phyloP scores from a whole-genome alignment of 2,797 vertebrate genomes.

The Anguilla pacifica region DNA sequence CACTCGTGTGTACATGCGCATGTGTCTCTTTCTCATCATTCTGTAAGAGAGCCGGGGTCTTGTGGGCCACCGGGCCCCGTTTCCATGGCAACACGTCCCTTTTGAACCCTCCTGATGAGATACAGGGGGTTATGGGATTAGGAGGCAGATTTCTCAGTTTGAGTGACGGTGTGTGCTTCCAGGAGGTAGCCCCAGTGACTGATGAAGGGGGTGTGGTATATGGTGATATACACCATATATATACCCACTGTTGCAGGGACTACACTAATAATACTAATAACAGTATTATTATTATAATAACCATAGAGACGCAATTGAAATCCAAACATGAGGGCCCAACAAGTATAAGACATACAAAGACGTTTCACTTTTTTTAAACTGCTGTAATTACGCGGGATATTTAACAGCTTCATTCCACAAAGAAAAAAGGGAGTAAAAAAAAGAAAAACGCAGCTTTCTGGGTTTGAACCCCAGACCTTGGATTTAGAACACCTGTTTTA shows the following conservation, averaged over 20 bases:
- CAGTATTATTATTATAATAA: neutral
- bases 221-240: neutral
- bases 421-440: no score
- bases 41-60: constrained; percentile 28
- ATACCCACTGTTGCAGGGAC: neutral
- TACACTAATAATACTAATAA: neutral
- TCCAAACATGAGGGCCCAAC: no score
- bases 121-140: constrained; percentile 54
- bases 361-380: no score
- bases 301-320: no score
- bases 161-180: constrained; percentile 52
- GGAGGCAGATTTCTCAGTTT: constrained; percentile 50
- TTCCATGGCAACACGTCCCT: constrained; percentile 46
- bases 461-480: no score
- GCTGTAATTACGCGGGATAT: no score
- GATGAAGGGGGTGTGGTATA: constrained; percentile 42
- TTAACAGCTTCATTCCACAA: no score
- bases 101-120: constrained; percentile 52
- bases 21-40: constrained; percentile 16
- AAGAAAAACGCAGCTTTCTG: no score
- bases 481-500: no score
- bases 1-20: neutral
- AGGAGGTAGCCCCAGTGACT: constrained; percentile 40
- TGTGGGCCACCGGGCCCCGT: constrained; percentile 35
- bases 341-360: no score